Base-by-base conservation (phyloP, 2,113 vertebrate species). In the Apus apus region DNA sequence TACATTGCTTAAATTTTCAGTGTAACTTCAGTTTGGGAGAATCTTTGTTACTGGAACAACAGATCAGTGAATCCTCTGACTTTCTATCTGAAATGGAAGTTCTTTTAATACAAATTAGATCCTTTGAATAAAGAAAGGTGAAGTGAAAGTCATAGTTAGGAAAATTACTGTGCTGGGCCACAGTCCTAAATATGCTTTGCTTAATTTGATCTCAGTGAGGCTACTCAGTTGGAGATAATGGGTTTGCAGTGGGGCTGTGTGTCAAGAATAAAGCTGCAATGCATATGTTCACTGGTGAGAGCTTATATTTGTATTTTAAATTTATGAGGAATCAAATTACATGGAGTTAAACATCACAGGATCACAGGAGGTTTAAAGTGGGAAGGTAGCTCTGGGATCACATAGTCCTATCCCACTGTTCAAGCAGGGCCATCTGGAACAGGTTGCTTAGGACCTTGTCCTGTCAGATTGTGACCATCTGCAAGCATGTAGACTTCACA, bases 171-270 rank as follows among this genome's bases (percentile, higher is more conserved):
- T 84, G 45, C 57, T 66, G 68, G 60, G 73, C 51, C 61, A 48
- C 29, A 81, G 38, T 89, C 70, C 43, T 91, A 87, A 94, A 75
- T 78, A 67, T 8, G 32, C 22, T 82, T 94, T 94, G 53, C 61
- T 91, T 91, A 75, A 94, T 89, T 85, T 78, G 38, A 56, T 82
- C 38, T 90, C 34, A 34, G 87, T 84, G 87, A 87, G 65, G 81
- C 70, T 81, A 51, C 38, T 93, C 65, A 87, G 26, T 81, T 56
- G 70, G 58, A 85, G 57, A 70, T 86, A 87, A 78, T 53, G 43
- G 79, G 11, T 89, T 80, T 93, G 58, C 56, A n/a, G 9, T 88
- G 80, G 62, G 34, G 20, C 78, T 85, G 10, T 83, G 26, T 83
- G 85, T 93, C 83, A 71, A 66, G 48, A 92, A 68, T 88, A 80